Evolutionary conservation across 2,797 vertebrate genomes (phyloP).

Genomic region (Thunnus albacares): DNA sequence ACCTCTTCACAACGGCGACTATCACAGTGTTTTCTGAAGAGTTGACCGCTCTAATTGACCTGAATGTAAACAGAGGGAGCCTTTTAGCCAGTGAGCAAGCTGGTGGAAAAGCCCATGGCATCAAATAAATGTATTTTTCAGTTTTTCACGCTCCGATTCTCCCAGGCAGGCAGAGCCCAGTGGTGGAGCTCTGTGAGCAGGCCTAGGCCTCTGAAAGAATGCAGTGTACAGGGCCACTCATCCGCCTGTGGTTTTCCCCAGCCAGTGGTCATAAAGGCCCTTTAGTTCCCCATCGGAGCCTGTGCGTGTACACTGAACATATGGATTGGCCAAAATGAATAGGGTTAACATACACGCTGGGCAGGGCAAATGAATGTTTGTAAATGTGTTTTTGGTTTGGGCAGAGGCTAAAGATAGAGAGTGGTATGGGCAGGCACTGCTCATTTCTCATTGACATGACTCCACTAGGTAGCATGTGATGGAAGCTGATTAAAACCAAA

Average conservation of each 20-base stretch:
- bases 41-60: conserved; percentile 94
- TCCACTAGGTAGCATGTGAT: conserved; percentile 59
- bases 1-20: conserved; percentile 97
- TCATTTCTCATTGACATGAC: conserved; percentile 75
- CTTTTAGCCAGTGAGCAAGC: conserved; percentile 71
- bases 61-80: conserved; percentile 84
- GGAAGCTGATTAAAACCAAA: conserved; percentile 31
- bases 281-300: conserved; percentile 77
- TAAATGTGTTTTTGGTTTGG: conserved; percentile 84
- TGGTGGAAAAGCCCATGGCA: conserved; percentile 74
- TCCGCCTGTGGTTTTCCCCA: conserved; percentile 82
- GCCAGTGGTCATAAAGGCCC: conserved; percentile 83
- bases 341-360: conserved; percentile 80
- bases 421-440: conserved; percentile 67
- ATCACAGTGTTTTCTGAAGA: conserved; percentile 97
- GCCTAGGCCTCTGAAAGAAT: conserved; percentile 83
- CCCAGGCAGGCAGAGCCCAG: conserved; percentile 77
- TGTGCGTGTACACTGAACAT: conserved; percentile 81
- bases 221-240: conserved; percentile 84
- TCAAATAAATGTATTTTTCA: conserved; percentile 82
- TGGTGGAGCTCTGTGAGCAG: conserved; percentile 74
- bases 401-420: conserved; percentile 85
- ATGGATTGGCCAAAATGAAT: conserved; percentile 85
- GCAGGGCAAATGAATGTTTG: conserved; percentile 83
- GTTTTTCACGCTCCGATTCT: conserved; percentile 80